phyloP scores from a whole-genome alignment of 2,797 vertebrate species.

The Crax fasciolata region DNA sequence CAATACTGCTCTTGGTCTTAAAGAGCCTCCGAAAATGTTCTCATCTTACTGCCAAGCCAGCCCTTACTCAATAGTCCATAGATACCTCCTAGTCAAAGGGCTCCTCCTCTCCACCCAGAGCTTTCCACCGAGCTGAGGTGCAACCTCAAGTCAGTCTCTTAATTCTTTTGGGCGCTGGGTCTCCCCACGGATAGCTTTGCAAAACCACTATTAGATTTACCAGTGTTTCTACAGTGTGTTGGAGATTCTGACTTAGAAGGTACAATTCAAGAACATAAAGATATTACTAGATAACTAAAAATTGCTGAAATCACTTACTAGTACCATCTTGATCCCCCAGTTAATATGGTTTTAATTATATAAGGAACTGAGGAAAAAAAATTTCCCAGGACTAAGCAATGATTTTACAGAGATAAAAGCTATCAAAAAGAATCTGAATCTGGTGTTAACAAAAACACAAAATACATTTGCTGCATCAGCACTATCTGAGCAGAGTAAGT shows the following conservation, averaged over 20 bases:
- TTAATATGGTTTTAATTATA: not conserved
- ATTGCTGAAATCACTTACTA: not conserved
- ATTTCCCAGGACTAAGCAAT: not conserved
- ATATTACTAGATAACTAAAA: not conserved
- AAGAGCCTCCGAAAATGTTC: not conserved
- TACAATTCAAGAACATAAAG: not conserved
- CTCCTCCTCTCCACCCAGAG: not conserved
- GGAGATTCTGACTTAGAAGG: not conserved
- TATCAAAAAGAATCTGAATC: not conserved
- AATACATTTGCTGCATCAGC: not conserved
- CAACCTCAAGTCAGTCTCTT: not conserved
- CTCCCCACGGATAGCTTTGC: not conserved
- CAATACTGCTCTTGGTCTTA: not conserved
- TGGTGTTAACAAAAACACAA: not conserved
- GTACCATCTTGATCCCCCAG: not conserved
- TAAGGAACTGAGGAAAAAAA: not conserved
- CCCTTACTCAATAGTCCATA: not conserved
- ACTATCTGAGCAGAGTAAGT: not conserved
- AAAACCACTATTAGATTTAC: not conserved
- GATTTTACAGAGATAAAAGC: conserved; percentile 4
- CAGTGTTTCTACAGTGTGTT: not conserved
- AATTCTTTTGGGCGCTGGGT: not conserved
- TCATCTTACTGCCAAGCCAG: not conserved
- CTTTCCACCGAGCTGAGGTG: not conserved
- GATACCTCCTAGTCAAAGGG: not conserved